Conservation (phyloP, 1,140 invertebrate species). For the Aphis craccivora region DNA sequence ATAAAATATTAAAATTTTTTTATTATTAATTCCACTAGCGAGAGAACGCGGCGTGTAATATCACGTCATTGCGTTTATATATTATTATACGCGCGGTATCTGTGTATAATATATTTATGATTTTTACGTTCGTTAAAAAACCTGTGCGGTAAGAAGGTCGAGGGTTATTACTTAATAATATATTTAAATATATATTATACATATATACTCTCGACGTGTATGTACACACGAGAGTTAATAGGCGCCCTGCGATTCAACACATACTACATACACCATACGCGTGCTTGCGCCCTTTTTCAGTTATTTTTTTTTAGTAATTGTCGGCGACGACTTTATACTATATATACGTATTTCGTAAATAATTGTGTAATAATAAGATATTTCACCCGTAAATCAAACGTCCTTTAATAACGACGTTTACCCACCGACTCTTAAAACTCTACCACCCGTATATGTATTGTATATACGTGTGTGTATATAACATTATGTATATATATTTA, state of each 20-base stretch:
- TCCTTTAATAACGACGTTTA: slow-evolving; percentile 16
- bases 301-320: slow-evolving; percentile 21
- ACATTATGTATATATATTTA: neutral
- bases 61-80: slow-evolving; percentile 5
- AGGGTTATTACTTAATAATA: neutral
- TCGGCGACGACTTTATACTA: neutral
- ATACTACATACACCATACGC: neutral
- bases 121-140: slow-evolving; percentile 20
- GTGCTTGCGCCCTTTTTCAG: neutral
- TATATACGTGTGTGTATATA: neutral
- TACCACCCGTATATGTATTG: neutral
- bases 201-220: too few relatives aligned
- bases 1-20: neutral
- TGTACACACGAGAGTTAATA: neutral
- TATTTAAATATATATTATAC: neutral
- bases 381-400: slow-evolving; percentile 30
- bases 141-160: neutral
- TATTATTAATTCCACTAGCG: neutral
- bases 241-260: neutral
- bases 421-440: neutral
- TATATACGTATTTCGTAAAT: neutral
- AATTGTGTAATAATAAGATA: neutral
- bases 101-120: slow-evolving; percentile 23
- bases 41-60: neutral
- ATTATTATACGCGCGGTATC: neutral